Base-by-base conservation (phyloP, 2,113 vertebrate genomes). In the Nannobrachium achirus region DNA sequence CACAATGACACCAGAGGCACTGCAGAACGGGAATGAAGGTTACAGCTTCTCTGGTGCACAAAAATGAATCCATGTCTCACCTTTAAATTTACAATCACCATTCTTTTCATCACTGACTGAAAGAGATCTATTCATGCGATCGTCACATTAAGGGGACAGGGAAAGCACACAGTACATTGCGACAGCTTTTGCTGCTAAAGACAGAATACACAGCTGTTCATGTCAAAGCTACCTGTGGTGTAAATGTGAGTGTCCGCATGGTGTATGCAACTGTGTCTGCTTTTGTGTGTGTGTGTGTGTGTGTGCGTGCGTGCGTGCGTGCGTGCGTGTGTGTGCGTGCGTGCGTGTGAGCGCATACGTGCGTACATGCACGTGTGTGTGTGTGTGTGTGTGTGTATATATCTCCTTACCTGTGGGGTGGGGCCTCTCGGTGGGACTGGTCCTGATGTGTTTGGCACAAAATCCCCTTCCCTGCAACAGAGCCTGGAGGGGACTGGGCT, bases 401-500 rank as follows among this genome's bases (percentile, higher is more conserved):
- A 19, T 68, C 77, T 13, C 69, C 86, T 89, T 92, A 93, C 92
- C 92, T 92, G 91, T 82, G 70, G 88, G 89, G 82, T 86, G 84
- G 81, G 92, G 91, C 83, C 73, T 93, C 81, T 93, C 90, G 0
- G 91, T 91, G 63, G 89, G 85, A 80, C 60, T 86, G 45, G 74
- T 83, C 80, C 74, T 88, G 89, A 82, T 86, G 72, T 89, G 84
- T 79, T 88, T 90, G 83, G 79, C 78, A 78, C 93, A 94, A 59
- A 91, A 60, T 63, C 93, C 94, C 74, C 89, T 85, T 75, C 93
- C 93, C 76, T 93, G 93, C 80, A 94, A 88, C 86, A 94, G 88
- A 75, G 94, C 93, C 79, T 93, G 94, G 19, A 94, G 88, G 25
- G 94, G 94, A 80, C 93, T 91, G 75, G 86, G 89, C 56, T 94